Conservation (phyloP, 1,140 invertebrate species). For the Hyphantria cunea region DNA sequence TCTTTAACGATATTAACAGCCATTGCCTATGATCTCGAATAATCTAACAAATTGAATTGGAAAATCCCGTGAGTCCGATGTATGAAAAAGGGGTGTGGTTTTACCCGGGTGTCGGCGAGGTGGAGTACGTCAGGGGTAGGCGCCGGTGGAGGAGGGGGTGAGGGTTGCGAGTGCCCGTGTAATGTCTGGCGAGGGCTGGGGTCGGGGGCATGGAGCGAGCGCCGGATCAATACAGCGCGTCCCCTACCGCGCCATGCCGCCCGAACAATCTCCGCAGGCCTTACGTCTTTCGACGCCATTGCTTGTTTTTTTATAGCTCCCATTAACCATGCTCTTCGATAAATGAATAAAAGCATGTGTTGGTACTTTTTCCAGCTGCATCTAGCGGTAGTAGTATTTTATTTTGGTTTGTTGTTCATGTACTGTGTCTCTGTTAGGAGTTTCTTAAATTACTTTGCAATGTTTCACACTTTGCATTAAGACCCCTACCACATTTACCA, state of each 20-base stretch:
- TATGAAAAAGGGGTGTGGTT: conserved; percentile 77
- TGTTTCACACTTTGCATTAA: too few species aligned
- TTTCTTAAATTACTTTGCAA: background rate
- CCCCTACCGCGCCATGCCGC: conserved; percentile 51
- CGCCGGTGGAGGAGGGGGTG: conserved; percentile 45
- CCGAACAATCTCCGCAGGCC: conserved; percentile 70
- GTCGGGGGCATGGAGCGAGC: conserved; percentile 37
- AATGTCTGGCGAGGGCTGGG: conserved; percentile 64
- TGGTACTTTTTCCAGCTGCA: conserved; percentile 43
- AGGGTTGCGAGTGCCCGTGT: conserved; percentile 63
- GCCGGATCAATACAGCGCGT: conserved; percentile 72
- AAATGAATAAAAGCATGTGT: conserved; percentile 71
- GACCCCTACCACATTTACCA: too few species aligned
- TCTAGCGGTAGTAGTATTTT: conserved; percentile 19
- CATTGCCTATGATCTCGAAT: conserved; percentile 48
- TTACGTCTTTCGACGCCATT: conserved; percentile 78
- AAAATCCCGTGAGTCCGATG: conserved; percentile 77
- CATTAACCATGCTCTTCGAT: conserved; percentile 71
- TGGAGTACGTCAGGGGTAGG: conserved; percentile 32
- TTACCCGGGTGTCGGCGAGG: conserved; percentile 48
- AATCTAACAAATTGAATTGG: conserved; percentile 74
- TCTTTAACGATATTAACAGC: conserved; percentile 29
- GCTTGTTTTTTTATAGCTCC: conserved; percentile 75
- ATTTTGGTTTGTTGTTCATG: conserved; percentile 11
- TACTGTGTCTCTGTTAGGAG: conserved; percentile 3